Conservation (phyloP, 53 echinoderm and acorn worm genomes). For the Henricia sp. region DNA sequence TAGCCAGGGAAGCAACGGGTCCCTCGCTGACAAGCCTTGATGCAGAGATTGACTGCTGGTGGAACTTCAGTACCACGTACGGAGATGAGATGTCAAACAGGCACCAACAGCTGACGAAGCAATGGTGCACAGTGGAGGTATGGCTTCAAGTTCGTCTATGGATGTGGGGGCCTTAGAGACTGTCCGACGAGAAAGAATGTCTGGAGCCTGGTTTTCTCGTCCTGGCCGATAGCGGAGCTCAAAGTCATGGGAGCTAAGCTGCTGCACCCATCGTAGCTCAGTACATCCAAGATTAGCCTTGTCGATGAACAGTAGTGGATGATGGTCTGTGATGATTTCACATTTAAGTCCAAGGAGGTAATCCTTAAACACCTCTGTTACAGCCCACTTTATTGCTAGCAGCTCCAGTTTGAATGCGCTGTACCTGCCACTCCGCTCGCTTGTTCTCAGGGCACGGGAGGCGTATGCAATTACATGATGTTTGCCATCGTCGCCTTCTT, state of each 20-base stretch:
- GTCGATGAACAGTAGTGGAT: conserved; percentile 13
- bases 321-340: conserved; percentile 44
- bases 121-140: neutral
- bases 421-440: conserved; percentile 42
- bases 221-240: conserved; percentile 19
- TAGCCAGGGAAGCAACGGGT: neutral
- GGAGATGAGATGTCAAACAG: neutral
- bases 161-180: neutral
- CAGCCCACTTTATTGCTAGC: no score
- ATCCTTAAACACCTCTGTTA: conserved; percentile 52
- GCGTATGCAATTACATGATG: no score
- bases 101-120: neutral
- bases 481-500: no score
- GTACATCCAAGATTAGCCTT: no score
- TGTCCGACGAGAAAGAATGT: conserved; percentile 1
- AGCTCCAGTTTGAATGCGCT: no score
- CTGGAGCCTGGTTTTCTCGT: conserved; percentile 14
- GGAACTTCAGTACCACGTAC: neutral
- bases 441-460: no score
- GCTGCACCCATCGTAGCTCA: no score
- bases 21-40: conserved; percentile 10
- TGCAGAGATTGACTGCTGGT: neutral
- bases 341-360: conserved; percentile 33
- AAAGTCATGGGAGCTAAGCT: no score
- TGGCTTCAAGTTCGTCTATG: neutral